Conservation (phyloP, 2,888 invertebrate species). For the Microctonus hyperodae region DNA sequence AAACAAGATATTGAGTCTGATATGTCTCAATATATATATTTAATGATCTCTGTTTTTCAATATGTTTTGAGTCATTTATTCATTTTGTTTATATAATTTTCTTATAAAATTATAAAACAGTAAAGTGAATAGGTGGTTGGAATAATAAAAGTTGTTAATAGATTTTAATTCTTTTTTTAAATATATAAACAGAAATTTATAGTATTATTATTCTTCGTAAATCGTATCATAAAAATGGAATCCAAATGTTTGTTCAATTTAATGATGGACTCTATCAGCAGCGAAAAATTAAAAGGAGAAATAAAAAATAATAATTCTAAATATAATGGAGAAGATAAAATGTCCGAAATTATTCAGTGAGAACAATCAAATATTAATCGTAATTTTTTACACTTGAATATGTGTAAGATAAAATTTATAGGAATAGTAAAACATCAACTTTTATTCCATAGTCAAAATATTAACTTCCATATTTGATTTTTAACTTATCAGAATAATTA, state of each 20-base stretch:
- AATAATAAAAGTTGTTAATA: neutral
- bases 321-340: neutral
- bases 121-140: neutral
- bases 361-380: slow-evolving; percentile 11
- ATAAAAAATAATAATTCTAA: neutral
- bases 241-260: neutral
- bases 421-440: neutral
- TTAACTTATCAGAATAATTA: neutral
- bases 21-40: neutral
- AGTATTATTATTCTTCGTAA: too few relatives aligned
- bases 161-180: neutral
- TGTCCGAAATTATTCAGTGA: neutral
- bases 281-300: too few relatives aligned
- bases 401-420: too few relatives aligned
- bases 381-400: slow-evolving; percentile 4
- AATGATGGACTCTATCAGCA: neutral
- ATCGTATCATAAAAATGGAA: neutral
- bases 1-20: neutral
- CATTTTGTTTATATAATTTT: too few relatives aligned
- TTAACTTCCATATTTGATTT: neutral
- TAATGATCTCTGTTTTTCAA: neutral
- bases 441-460: neutral
- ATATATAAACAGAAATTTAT: too few relatives aligned
- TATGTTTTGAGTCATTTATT: neutral
- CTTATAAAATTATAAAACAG: neutral